Percentiles rank a stretch among this genome's conserved stretches.
Evolutionary conservation across 2,888 invertebrate species (phyloP).

Genomic region (Pandemis heparana): DNA sequence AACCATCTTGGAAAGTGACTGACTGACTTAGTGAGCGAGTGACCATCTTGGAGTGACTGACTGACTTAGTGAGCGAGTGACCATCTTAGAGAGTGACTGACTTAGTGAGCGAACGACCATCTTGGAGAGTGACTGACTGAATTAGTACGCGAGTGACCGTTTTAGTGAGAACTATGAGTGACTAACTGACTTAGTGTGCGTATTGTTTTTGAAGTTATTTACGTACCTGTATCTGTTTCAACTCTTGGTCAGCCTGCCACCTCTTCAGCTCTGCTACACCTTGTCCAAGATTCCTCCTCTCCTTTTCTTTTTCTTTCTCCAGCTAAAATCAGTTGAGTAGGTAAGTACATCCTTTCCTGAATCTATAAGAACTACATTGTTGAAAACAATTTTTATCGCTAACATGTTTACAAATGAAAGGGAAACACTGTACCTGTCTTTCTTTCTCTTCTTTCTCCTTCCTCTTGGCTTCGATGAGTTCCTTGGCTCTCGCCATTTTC

Average conservation of each 20-base stretch:
- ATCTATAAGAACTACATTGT: no score
- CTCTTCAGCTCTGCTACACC: conserved; percentile 89
- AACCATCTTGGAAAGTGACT: neutral
- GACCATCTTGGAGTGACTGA: neutral
- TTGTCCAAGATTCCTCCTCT: conserved; percentile 90
- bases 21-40: neutral
- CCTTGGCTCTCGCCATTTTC: conserved; percentile 87
- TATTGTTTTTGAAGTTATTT: neutral
- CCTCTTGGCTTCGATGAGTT: conserved; percentile 88
- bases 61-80: neutral
- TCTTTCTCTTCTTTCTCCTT: conserved; percentile 88
- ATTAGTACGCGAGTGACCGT: neutral
- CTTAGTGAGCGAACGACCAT: neutral
- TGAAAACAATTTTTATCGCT: no score
- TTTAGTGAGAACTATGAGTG: neutral
- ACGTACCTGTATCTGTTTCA: conserved; percentile 87
- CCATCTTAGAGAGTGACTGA: neutral
- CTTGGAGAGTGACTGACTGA: neutral
- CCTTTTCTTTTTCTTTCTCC: conserved; percentile 87
- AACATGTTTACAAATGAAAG: no score
- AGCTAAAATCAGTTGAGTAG: conserved; percentile 61
- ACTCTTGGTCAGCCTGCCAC: conserved; percentile 91
- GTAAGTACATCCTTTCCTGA: neutral
- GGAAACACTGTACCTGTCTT: conserved; percentile 82
- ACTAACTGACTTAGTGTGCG: neutral